A percentile compares a stretch with the other conserved stretches of the same genome.
Conservation (phyloP, 1,140 invertebrate genomes). For the Pseudomyrmex pallidus region DNA sequence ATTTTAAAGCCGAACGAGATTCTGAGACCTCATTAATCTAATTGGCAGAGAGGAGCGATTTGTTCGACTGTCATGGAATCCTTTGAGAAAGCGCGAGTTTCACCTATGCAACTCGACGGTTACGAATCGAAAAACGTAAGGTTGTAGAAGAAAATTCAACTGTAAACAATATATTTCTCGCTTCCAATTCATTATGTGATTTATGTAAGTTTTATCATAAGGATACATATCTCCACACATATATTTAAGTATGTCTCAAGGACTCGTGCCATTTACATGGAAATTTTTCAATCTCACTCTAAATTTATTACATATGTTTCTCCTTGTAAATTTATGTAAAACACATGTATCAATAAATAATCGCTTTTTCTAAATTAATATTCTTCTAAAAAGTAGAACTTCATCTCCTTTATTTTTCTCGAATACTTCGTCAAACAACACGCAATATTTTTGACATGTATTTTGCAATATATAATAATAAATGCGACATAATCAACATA, state of each 20-base stretch:
- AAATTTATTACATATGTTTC: neutral
- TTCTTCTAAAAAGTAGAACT: neutral
- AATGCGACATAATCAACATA: too few relatives aligned
- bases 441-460: too few relatives aligned
- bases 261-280: neutral
- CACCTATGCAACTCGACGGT: neutral
- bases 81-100: slow-evolving; percentile 17
- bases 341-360: neutral
- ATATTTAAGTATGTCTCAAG: neutral
- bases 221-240: neutral
- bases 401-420: neutral
- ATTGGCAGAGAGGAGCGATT: slow-evolving; percentile 1
- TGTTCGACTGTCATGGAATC: neutral
- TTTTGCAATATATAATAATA: too few relatives aligned
- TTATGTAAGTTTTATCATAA: too few relatives aligned
- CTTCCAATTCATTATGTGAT: too few relatives aligned
- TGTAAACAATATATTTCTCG: too few relatives aligned
- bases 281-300: neutral
- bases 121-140: neutral
- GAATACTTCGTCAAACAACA: too few relatives aligned
- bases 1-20: slow-evolving; percentile 8
- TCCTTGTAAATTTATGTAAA: slow-evolving; percentile 9
- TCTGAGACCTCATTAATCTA: slow-evolving; percentile 25
- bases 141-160: too few relatives aligned
- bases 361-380: neutral